phyloP scores from a whole-genome alignment of 2,888 invertebrate genomes.

The Hartigia nigra region DNA sequence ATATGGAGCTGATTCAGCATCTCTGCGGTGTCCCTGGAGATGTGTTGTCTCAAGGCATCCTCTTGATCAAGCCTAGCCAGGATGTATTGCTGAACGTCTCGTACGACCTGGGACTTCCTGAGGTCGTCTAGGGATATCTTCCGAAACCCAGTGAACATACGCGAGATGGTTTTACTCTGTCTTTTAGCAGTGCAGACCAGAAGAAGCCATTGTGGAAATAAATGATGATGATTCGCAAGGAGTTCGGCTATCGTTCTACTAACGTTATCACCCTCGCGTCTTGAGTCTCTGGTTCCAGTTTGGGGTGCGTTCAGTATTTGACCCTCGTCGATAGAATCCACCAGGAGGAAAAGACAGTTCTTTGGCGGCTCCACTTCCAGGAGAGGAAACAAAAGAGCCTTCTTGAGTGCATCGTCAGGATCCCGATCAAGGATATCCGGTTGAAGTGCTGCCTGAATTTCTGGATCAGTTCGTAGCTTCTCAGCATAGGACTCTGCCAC shows the following conservation, averaged over 20 bases:
- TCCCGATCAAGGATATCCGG: slow-evolving; percentile 86
- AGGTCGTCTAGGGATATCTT: slow-evolving; percentile 93
- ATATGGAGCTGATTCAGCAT: slow-evolving; percentile 95
- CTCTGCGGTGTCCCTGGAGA: slow-evolving; percentile 92
- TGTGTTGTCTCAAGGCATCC: slow-evolving; percentile 86
- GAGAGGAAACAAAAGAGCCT: slow-evolving; percentile 87
- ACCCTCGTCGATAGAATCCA: slow-evolving; percentile 93
- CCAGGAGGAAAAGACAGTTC: slow-evolving; percentile 84
- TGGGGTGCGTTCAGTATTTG: slow-evolving; percentile 60
- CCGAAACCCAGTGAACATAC: slow-evolving; percentile 88
- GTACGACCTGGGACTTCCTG: slow-evolving; percentile 87
- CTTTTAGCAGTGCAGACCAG: slow-evolving; percentile 89
- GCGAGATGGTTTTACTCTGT: slow-evolving; percentile 84
- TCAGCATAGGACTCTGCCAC: slow-evolving; percentile 86
- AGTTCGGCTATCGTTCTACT: slow-evolving; percentile 82
- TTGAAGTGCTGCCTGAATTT: slow-evolving; percentile 83
- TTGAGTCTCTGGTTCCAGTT: slow-evolving; percentile 68
- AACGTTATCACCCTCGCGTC: slow-evolving; percentile 61
- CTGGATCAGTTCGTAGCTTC: slow-evolving; percentile 80
- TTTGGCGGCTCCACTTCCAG: slow-evolving; percentile 89
- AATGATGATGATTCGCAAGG: slow-evolving; percentile 87
- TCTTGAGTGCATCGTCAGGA: slow-evolving; percentile 92
- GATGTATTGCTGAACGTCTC: slow-evolving; percentile 96
- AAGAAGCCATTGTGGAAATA: slow-evolving; percentile 93
- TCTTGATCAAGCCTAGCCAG: slow-evolving; percentile 90